Conservation (phyloP, 2,113 vertebrate species). For the Urocitellus parryii region DNA sequence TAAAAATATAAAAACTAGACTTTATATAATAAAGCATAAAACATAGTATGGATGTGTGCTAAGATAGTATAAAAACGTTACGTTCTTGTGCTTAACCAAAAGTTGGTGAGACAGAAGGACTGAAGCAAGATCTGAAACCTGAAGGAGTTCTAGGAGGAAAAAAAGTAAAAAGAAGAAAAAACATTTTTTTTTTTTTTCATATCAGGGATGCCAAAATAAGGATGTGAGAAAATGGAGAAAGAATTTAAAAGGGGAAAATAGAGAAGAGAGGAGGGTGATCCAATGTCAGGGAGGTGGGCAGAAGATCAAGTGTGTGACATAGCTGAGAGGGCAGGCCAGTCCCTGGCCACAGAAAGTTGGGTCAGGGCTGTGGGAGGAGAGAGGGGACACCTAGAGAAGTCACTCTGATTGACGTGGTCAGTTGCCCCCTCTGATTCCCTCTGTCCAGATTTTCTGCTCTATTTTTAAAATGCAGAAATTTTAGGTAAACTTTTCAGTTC, state of each 20-base stretch:
- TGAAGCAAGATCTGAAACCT: not conserved
- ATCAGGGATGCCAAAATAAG: not conserved
- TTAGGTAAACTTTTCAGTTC: not conserved
- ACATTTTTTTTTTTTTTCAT: not conserved
- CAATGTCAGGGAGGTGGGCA: not conserved
- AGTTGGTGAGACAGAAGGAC: constrained; percentile 15
- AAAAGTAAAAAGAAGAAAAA: not conserved
- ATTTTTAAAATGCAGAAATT: not conserved
- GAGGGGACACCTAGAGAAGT: accelerated
- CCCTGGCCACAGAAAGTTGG: not conserved
- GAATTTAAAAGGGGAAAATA: not conserved
- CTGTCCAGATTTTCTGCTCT: not conserved
- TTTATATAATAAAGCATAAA: not conserved
- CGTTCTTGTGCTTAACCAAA: not conserved
- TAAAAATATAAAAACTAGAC: not conserved
- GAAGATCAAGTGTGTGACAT: not conserved
- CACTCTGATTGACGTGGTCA: not conserved
- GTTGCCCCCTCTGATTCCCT: not conserved
- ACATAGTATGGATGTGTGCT: not conserved
- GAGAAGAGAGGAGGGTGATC: not conserved
- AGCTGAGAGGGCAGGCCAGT: accelerated
- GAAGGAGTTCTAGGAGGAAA: not conserved
- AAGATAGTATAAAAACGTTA: not conserved
- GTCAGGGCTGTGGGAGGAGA: accelerated
- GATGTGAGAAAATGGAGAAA: not conserved